phyloP scores from a whole-genome alignment of 2,113 vertebrate genomes.

The Oreochromis niloticus region DNA sequence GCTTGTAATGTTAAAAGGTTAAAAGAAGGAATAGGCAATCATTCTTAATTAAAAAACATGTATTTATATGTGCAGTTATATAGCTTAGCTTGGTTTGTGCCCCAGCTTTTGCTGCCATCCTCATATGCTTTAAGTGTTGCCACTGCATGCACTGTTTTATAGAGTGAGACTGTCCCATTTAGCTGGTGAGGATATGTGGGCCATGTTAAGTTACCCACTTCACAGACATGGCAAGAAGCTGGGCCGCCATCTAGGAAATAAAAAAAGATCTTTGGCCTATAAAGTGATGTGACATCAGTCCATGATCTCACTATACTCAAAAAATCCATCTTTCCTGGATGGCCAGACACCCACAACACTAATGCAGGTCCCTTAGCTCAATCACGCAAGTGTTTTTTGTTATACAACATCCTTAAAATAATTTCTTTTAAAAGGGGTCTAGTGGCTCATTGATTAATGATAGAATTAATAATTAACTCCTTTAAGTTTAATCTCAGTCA shows the following conservation, averaged over 20 bases:
- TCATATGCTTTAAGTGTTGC: not conserved
- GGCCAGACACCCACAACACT: not conserved
- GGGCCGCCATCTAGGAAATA: not conserved
- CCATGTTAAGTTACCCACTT: not conserved
- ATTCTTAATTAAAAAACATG: not conserved
- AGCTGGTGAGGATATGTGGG: constrained; percentile 7
- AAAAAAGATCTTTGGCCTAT: not conserved
- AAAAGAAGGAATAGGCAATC: not conserved
- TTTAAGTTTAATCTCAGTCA: not conserved
- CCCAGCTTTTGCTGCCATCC: constrained; percentile 29
- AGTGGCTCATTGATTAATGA: not conserved
- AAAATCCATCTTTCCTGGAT: not conserved
- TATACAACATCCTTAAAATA: not conserved
- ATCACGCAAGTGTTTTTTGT: not conserved
- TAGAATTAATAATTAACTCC: not conserved
- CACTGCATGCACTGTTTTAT: not conserved
- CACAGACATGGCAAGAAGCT: not conserved
- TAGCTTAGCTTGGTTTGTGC: not conserved
- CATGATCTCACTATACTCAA: not conserved
- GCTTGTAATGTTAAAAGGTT: not conserved
- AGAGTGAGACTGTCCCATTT: constrained; percentile 11
- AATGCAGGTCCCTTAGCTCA: not conserved
- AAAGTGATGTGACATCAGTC: not conserved
- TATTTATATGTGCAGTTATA: constrained; percentile 3
- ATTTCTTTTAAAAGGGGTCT: not conserved